Evolutionary conservation across 2,797 vertebrate genomes (phyloP), one percentile per base, ranked within the genome.

Genomic region (Betta splendens): DNA sequence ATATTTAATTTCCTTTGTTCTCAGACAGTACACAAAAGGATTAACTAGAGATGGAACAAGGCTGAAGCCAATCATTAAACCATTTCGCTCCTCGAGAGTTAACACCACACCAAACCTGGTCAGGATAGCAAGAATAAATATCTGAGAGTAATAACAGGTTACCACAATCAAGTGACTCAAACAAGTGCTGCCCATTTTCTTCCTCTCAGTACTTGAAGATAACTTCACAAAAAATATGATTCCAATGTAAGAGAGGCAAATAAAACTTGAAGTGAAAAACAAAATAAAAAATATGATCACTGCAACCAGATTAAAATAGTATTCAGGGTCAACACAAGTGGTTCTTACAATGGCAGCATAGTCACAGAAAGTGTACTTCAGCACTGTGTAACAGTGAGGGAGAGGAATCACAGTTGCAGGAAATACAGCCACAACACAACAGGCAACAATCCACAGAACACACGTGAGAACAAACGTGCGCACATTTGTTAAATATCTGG

Each of bases 171-270:
- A 18, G 6, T 79, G 75, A 61, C 46, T 79, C 20, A 75, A 39
- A 47, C 59, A 52, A 7, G 62, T 78, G 36, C 58, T 50, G 3
- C 51, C 25, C 32, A 71, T 49, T 56, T 74, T 78, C 20, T 7
- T 64, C 43, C 28, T 78, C 1, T 68, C 42, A 16, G 9, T 17
- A 16, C 6, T 20, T 20, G 62, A 56, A 2, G 37, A 63, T 18
- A 59, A 16, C 70, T 67, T 64, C 5, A 64, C 50, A 45, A n/a
- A 35, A 49, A 22, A 1, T 28, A 55, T 13, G 0, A 78, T 74
- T 4, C 4, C 48, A 4, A 66, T 2, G 15, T 78, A 74, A 5
- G 75, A 60, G 16, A 74, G 5, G 11, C 36, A 45, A 48, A 78
- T 67, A 18, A 75, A 57, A 39, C 23, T 7, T 7, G 25, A 25